Evolutionary conservation across 2,888 invertebrate genomes (phyloP), one percentile per base, ranked within the genome.

Genomic region (Sinotaia quadrata): DNA sequence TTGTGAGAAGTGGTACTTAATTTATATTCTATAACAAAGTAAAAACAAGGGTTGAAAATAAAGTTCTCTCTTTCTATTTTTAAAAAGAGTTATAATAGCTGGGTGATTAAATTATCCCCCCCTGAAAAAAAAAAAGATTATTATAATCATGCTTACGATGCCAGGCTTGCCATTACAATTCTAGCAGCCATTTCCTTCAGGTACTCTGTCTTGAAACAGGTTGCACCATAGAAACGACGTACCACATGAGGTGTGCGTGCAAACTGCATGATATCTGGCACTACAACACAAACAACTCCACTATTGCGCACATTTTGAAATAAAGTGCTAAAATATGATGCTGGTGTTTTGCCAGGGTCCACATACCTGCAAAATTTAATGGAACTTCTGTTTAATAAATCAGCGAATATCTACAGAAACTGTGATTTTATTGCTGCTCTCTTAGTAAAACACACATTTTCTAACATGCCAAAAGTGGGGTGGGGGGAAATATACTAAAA

Each of bases 121-220:
- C n/a, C n/a, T n/a, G n/a, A n/a, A n/a, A n/a, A n/a, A n/a, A n/a
- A n/a, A n/a, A n/a, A n/a, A 47, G 21, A 47, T 7, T 4, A 47
- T 47, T 47, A 7, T 31, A 18, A 56, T 18, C 1, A 10, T n/a
- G 58, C 57, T 60, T 70, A 85, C 86, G 79, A 78, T 15, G 77
- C 84, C n/a, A 82, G 75, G 21, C 77, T 77, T 18, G 78, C 81
- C 4, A 85, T 68, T 4, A 86, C 65, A 34, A 86, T 75, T 49
- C 87, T 72, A 0, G 77, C 83, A 24, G 85, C 84, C 68, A 86
- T 61, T 68, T 87, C 87, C 60, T 81, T 82, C 36, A 79, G 74
- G 71, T 85, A 87, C 52, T 85, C 85, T 10, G 82, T 83, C 69
- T 84, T 86, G 60, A 77, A 75, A 47, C 81, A 78, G 63, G 75